phyloP scores from a whole-genome alignment of 2,797 vertebrate genomes.

The Morelia viridis region DNA sequence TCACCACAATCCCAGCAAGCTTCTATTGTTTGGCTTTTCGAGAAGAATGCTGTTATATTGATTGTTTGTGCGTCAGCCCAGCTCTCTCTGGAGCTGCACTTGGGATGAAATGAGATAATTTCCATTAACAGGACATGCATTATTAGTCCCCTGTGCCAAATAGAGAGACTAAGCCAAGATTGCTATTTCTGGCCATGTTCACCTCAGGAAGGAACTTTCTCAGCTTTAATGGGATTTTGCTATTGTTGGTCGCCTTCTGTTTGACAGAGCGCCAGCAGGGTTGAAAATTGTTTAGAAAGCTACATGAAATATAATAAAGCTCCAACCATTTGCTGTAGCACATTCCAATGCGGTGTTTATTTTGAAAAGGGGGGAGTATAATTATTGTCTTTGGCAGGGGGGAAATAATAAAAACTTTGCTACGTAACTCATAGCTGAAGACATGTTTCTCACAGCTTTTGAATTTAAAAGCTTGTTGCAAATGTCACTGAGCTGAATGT shows the following conservation, averaged over 20 bases:
- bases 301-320: conserved; percentile 83
- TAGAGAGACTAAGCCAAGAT: conserved; percentile 81
- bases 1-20: conserved; percentile 76
- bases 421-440: conserved; percentile 67
- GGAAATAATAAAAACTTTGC: conserved; percentile 59
- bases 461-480: conserved; percentile 68
- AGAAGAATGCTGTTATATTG: conserved; percentile 85
- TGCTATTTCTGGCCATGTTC: conserved; percentile 96
- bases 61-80: conserved; percentile 80
- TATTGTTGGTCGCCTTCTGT: conserved; percentile 98
- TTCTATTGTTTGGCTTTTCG: conserved; percentile 78
- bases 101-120: conserved; percentile 89
- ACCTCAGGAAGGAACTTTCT: conserved; percentile 98
- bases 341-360: conserved; percentile 81
- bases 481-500: conserved; percentile 53
- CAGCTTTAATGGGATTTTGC: conserved; percentile 95
- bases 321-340: conserved; percentile 75
- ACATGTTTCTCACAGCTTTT: conserved; percentile 72
- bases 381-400: conserved; percentile 80
- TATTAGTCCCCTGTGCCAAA: conserved; percentile 87
- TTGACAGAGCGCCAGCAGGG: conserved; percentile 86
- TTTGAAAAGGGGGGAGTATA: conserved; percentile 66
- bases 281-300: conserved; percentile 84
- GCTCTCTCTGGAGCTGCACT: conserved; percentile 81
- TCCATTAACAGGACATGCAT: conserved; percentile 88